Evolutionary conservation across 2,113 vertebrate species (phyloP), one percentile per base, ranked within the genome.

Genomic region (Ploceus nigricollis): DNA sequence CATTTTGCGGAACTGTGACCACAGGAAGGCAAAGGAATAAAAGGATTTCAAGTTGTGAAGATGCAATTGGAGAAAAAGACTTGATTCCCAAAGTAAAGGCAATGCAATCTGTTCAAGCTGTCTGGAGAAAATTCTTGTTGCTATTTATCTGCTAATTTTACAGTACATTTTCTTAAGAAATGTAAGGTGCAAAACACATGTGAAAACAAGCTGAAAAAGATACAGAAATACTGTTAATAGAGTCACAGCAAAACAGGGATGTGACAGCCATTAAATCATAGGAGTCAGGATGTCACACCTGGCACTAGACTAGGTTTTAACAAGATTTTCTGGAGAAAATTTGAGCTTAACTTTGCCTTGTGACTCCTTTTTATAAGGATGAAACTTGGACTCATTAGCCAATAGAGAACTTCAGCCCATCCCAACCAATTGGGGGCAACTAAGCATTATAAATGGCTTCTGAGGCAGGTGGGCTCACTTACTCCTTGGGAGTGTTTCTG

Each of bases 401-500:
- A n/a, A 44, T 31, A 5, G 53, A 48, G 45, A 56, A 22, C 76
- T 82, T 79, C 44, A 64, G 28, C 57, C 64, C 56, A 51, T 28
- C 1, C 24, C 45, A 70, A 9, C 87, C 95, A 95, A 90, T 53
- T 4, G 28, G 82, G 24, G 51, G 15, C 18, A 71, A 31, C 0
- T 12, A 7, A 53, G 69, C 15, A 5, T 15, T 81, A 92, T 56
- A 94, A 95, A 64, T 56, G 3, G 23, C 6, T 35, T 54, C 35
- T 44, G 51, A 10, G 28, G 0, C 51, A 65, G 61, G 2, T 39
- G 40, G n/a, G 13, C 0, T 8, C 0, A 4, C 14, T 80, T 7
- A 2, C 0, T 1, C 3, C 8, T 8, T 24, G 1, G 22, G 1
- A 4, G 20, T 1, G 4, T 2, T 51, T 30, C 6, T 58, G 6